These are phyloP conservation scores for Bilobella aurantiaca DNA, from an alignment of 1,140 invertebrate species.

Conservation along the genomic window DNA sequence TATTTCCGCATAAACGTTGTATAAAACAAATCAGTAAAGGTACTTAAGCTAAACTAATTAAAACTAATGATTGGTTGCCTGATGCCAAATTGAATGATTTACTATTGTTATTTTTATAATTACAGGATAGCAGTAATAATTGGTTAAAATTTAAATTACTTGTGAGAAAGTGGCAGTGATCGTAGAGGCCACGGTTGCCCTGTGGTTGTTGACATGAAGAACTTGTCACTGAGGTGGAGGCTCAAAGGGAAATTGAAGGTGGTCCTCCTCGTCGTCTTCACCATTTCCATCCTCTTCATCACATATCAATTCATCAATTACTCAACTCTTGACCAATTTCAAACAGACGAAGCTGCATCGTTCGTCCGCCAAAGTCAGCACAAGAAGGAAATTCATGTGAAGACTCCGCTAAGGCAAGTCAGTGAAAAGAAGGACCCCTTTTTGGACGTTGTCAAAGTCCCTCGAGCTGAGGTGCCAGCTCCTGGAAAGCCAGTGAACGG, in stretches of 20 bases:
- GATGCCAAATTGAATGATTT: too few species aligned
- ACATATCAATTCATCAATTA: slow-evolving; percentile 30
- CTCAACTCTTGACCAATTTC: slow-evolving; percentile 18
- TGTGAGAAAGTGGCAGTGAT: too few species aligned
- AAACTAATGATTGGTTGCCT: too few species aligned
- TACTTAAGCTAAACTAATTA: too few species aligned
- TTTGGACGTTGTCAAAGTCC: background rate
- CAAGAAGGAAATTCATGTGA: background rate
- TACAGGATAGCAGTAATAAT: too few species aligned
- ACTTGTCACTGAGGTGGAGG: slow-evolving; percentile 11
- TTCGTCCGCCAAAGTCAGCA: background rate
- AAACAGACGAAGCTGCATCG: slow-evolving; percentile 14
- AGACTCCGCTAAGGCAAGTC: background rate
- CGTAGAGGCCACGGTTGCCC: too few species aligned
- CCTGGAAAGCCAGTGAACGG: slow-evolving; percentile 7
- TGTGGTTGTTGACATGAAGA: background rate
- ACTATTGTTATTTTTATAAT: too few species aligned
- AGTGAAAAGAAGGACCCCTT: background rate
- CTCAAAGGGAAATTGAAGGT: slow-evolving; percentile 20
- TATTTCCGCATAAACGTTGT: too few species aligned
- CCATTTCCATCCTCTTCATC: slow-evolving; percentile 25
- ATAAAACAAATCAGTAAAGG: too few species aligned
- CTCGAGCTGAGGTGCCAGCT: background rate
- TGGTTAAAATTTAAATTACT: too few species aligned
- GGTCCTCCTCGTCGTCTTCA: slow-evolving; percentile 20